Evolutionary conservation across 2,888 invertebrate species (phyloP).

Genomic region (Subacronicta megacephala): DNA sequence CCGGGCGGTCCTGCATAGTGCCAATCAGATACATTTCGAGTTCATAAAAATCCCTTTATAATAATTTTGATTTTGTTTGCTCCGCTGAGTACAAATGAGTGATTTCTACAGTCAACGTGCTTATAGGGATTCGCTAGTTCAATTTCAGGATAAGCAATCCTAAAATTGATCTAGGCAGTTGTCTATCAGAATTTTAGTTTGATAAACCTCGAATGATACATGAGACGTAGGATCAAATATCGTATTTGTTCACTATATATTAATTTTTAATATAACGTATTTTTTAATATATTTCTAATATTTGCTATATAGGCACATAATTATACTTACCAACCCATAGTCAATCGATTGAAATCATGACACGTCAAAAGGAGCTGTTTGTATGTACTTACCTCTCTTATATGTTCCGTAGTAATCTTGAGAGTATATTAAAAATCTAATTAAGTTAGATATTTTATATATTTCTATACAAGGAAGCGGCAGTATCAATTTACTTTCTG

Average conservation of each 20-base stretch:
- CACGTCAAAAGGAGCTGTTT: neutral
- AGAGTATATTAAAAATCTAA: slow-evolving; percentile 18
- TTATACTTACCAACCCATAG: neutral
- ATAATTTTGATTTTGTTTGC: slow-evolving; percentile 27
- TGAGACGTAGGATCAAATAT: too few species aligned
- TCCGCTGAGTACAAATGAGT: slow-evolving; percentile 45
- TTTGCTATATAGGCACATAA: too few species aligned
- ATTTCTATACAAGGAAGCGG: slow-evolving; percentile 13
- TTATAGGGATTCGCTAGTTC: slow-evolving; percentile 32
- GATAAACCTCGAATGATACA: too few species aligned
- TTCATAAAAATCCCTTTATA: neutral
- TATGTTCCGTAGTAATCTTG: slow-evolving; percentile 28
- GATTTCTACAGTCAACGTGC: slow-evolving; percentile 39
- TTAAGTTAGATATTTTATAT: slow-evolving; percentile 3
- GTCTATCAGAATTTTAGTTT: too few species aligned
- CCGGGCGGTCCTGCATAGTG: slow-evolving; percentile 12
- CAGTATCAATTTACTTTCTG: slow-evolving; percentile 4
- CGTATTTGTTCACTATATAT: too few species aligned
- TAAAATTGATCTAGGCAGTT: neutral
- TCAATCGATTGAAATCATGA: neutral
- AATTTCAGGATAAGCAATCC: slow-evolving; percentile 34
- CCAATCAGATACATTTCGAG: slow-evolving; percentile 23
- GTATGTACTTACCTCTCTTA: slow-evolving; percentile 35
- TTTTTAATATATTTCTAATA: too few species aligned
- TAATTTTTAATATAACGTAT: too few species aligned